These are phyloP conservation scores for Forpus xanthops DNA, from an alignment of 2,797 vertebrate species.

Conservation along the genomic window DNA sequence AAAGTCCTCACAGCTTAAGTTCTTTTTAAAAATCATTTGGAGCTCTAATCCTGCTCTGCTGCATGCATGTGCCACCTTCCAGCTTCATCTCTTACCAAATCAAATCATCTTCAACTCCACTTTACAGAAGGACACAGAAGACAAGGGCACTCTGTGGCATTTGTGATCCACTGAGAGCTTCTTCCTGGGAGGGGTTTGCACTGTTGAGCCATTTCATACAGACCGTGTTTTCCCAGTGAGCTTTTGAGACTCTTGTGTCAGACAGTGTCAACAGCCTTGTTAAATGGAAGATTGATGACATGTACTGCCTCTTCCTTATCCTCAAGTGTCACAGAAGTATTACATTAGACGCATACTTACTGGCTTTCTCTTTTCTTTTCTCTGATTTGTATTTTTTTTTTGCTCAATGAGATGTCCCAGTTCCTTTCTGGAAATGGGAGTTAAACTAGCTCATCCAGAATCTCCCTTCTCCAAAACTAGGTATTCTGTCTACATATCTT, in stretches of 20 bases:
- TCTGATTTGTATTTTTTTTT: constrained; percentile 5
- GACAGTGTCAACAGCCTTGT: constrained; percentile 21
- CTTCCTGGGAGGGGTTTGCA: not conserved
- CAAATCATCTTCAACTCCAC: not conserved
- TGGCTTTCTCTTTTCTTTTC: not conserved
- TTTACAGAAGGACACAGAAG: not conserved
- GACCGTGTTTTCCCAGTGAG: not conserved
- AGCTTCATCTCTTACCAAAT: not conserved
- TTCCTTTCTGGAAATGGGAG: constrained; percentile 11
- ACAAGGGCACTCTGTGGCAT: not conserved
- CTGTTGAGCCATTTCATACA: not conserved
- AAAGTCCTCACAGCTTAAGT: not conserved
- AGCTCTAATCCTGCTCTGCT: not conserved
- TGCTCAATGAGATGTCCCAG: not conserved
- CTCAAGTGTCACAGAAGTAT: constrained; percentile 37
- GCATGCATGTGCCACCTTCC: not conserved
- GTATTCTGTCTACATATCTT: not conserved
- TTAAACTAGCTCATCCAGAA: not conserved
- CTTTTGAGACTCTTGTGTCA: not conserved
- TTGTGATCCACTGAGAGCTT: not conserved
- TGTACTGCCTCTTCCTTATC: not conserved
- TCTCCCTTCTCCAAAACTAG: not conserved
- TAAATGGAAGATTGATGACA: not conserved
- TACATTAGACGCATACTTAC: constrained; percentile 13
- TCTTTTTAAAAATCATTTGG: not conserved